Conservation (phyloP, 1,140 invertebrate species). For the Megalopta genalis region DNA sequence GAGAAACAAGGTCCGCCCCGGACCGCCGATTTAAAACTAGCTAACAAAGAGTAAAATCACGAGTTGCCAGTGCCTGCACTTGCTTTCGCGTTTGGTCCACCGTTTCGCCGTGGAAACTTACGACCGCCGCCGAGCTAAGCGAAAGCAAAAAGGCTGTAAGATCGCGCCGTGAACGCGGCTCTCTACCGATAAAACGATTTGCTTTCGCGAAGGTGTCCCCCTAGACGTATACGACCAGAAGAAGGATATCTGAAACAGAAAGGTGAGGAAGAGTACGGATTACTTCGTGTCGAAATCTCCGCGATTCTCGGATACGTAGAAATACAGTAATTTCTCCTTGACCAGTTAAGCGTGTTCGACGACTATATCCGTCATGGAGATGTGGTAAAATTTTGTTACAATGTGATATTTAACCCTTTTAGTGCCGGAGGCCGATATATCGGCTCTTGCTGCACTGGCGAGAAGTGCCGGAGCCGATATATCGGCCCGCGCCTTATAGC, state of each 20-base stretch:
- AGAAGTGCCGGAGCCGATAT: no score
- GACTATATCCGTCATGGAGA: no score
- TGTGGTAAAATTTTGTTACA: no score
- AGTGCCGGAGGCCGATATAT: no score
- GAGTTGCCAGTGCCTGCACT: constrained; percentile 44
- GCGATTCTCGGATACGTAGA: not conserved
- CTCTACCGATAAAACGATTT: constrained; percentile 9
- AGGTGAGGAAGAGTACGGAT: constrained; percentile 27
- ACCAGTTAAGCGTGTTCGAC: no score
- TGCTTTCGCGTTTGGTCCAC: constrained; percentile 38
- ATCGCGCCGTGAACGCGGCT: not conserved
- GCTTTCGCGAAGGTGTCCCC: constrained; percentile 34
- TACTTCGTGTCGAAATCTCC: not conserved
- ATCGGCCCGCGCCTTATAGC: no score
- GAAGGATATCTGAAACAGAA: constrained; percentile 77
- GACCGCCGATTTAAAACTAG: not conserved
- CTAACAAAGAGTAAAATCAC: not conserved
- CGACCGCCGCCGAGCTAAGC: not conserved
- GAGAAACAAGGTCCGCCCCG: no score
- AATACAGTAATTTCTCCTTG: no score
- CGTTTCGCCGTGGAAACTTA: not conserved
- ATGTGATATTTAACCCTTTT: no score
- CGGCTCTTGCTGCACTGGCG: no score
- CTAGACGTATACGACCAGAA: constrained; percentile 58
- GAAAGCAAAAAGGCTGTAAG: not conserved